Conservation (phyloP, 2,113 vertebrate genomes). For the Ammodytes marinus region DNA sequence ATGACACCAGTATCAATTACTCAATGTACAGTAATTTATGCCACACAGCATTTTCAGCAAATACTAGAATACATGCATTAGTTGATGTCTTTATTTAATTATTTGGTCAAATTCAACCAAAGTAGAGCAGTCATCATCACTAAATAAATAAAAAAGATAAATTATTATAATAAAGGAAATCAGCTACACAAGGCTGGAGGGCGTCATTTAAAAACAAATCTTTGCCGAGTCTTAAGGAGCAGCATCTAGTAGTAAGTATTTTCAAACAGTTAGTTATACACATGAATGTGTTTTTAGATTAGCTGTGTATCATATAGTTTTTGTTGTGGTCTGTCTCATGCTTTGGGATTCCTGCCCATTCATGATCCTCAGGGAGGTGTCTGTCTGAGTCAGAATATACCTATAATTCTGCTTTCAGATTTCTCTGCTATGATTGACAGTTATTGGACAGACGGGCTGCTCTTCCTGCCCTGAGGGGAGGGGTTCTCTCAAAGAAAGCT, state of each 20-base stretch:
- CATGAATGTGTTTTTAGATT: slow-evolving; percentile 35
- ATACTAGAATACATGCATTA: not conserved
- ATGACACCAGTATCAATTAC: not conserved
- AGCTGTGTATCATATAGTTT: slow-evolving; percentile 33
- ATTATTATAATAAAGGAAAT: not conserved
- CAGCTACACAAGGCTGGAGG: not conserved
- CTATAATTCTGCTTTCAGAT: slow-evolving; percentile 66
- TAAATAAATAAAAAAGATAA: not conserved
- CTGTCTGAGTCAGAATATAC: slow-evolving; percentile 60
- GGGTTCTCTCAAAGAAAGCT: slow-evolving; percentile 29
- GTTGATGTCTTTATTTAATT: not conserved
- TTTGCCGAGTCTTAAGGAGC: not conserved
- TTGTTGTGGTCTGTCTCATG: slow-evolving; percentile 30
- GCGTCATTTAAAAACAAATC: slow-evolving; percentile 19
- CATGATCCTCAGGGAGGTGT: slow-evolving; percentile 53
- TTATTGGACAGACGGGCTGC: slow-evolving; percentile 45
- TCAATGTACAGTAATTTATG: not conserved
- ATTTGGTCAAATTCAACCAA: slow-evolving; percentile 8
- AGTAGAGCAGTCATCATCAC: not conserved
- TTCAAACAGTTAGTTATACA: slow-evolving; percentile 25
- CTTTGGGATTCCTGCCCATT: slow-evolving; percentile 50
- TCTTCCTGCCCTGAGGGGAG: slow-evolving; percentile 28
- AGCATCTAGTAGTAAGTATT: slow-evolving; percentile 7
- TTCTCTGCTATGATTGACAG: slow-evolving; percentile 67
- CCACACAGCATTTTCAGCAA: not conserved